A percentile compares a stretch with the other conserved stretches of the same genome.
Evolutionary conservation across 2,888 invertebrate species (phyloP).

Genomic region (Stenurella melanura): DNA sequence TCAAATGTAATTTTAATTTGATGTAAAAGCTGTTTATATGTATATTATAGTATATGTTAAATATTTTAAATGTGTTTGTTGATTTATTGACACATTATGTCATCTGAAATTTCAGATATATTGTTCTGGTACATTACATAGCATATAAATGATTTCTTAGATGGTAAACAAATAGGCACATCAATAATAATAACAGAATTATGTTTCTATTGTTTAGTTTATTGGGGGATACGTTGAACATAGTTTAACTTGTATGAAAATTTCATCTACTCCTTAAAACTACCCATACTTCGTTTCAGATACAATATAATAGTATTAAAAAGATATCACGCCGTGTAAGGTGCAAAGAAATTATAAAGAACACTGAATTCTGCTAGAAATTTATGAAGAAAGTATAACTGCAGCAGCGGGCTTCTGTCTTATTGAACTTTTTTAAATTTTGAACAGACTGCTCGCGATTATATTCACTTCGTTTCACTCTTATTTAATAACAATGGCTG

Average conservation of each 20-base stretch:
- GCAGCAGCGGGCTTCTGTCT: conserved; percentile 35
- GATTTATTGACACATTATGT: no score
- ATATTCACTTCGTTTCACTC: conserved; percentile 68
- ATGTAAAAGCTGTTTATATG: no score
- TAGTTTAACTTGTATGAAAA: neutral
- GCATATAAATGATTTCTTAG: no score
- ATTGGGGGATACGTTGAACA: no score
- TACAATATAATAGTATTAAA: conserved; percentile 23
- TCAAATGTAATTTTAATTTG: no score
- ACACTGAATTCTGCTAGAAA: conserved; percentile 28
- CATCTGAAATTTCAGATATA: no score
- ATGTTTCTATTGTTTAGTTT: no score
- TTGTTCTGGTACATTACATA: no score
- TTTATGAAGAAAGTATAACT: conserved; percentile 35
- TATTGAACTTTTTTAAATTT: conserved; percentile 52
- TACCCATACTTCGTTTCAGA: neutral
- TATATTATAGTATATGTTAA: no score
- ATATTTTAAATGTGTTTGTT: no score
- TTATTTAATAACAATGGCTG: conserved; percentile 70
- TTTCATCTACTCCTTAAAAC: neutral
- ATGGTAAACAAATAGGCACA: no score
- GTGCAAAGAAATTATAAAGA: conserved; percentile 29
- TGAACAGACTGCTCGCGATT: conserved; percentile 60
- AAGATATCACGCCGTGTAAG: conserved; percentile 4
- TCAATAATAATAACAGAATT: no score